Conservation (phyloP, 1,140 invertebrate genomes). For the Andrena cerasifolii region DNA sequence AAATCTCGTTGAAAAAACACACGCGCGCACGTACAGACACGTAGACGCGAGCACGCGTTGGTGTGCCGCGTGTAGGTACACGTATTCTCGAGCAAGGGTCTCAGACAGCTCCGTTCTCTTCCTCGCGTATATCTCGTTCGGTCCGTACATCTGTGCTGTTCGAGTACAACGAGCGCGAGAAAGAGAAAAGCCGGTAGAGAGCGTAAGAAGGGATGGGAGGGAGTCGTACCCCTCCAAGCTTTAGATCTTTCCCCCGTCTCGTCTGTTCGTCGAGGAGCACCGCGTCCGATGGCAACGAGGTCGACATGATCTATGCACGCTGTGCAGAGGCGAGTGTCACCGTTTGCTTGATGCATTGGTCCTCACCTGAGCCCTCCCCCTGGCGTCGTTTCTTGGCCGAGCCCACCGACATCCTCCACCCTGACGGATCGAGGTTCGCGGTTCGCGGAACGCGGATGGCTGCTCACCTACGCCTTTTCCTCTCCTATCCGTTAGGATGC, state of each 20-base stretch:
- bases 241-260: slow-evolving; percentile 54
- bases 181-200: slow-evolving; percentile 47
- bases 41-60: slow-evolving; percentile 38
- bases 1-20: slow-evolving; percentile 81
- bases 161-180: slow-evolving; percentile 45
- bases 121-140: slow-evolving; percentile 70
- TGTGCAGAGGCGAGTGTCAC: slow-evolving; percentile 67
- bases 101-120: slow-evolving; percentile 64
- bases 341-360: slow-evolving; percentile 71
- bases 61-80: slow-evolving; percentile 24
- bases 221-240: slow-evolving; percentile 43
- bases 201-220: slow-evolving; percentile 18
- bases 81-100: slow-evolving; percentile 50
- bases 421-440: neutral
- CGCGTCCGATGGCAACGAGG: slow-evolving; percentile 64
- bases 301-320: slow-evolving; percentile 75
- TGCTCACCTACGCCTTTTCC: slow-evolving; percentile 16
- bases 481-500: neutral
- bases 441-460: slow-evolving; percentile 10
- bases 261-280: slow-evolving; percentile 38
- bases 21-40: slow-evolving; percentile 57
- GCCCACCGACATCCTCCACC: neutral
- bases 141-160: slow-evolving; percentile 65
- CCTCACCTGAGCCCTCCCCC: slow-evolving; percentile 63
- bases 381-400: slow-evolving; percentile 52